These are phyloP conservation scores for Lycia hirtaria DNA, from an alignment of 2,888 invertebrate genomes.

Conservation along the genomic window DNA sequence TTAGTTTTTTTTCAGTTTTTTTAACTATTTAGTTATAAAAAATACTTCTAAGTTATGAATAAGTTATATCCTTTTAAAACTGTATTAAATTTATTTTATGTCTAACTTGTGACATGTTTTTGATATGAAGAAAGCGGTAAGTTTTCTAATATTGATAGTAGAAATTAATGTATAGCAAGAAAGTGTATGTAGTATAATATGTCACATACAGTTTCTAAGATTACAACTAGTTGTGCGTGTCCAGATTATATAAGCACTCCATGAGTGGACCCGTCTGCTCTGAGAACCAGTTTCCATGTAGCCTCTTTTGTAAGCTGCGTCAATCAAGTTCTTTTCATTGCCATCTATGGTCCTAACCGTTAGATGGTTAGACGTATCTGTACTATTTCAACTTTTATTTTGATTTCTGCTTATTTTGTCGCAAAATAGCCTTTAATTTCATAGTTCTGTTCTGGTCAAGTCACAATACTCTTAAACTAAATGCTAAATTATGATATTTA, in stretches of 20 bases:
- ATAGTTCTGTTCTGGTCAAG: background rate
- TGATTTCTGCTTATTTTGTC: background rate
- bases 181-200: background rate
- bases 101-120: no score
- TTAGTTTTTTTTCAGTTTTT: no score
- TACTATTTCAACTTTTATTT: slow-evolving; percentile 22
- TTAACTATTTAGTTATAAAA: no score
- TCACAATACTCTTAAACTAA: background rate
- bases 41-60: no score
- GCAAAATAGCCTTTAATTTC: background rate
- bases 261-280: slow-evolving; percentile 31
- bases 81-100: no score
- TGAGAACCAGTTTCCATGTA: slow-evolving; percentile 40
- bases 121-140: no score
- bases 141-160: no score
- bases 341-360: slow-evolving; percentile 32
- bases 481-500: background rate
- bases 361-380: slow-evolving; percentile 31
- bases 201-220: slow-evolving; percentile 20
- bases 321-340: slow-evolving; percentile 31
- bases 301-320: slow-evolving; percentile 30
- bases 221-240: slow-evolving; percentile 23
- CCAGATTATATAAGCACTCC: slow-evolving; percentile 38
- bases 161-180: no score
- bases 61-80: no score